Conservation (phyloP, 2,797 vertebrate species). For the Emys orbicularis region DNA sequence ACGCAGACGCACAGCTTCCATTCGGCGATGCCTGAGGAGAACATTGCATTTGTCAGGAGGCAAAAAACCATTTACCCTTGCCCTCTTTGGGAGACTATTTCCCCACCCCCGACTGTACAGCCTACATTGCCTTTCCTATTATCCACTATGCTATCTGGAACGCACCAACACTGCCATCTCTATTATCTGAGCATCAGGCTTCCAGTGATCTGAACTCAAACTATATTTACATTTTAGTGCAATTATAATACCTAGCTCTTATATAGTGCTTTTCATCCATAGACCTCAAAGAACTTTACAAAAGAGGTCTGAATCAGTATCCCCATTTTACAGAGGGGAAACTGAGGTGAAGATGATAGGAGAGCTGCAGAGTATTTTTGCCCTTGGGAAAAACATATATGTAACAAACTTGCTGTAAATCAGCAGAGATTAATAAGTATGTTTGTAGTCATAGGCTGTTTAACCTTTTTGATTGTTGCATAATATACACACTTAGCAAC, state of each 20-base stretch:
- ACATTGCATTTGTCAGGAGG: neutral
- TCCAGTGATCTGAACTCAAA: neutral
- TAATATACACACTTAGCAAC: neutral
- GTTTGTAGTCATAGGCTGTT: neutral
- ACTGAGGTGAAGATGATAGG: neutral
- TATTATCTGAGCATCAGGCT: neutral
- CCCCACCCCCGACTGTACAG: neutral
- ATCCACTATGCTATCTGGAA: neutral
- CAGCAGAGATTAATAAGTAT: neutral
- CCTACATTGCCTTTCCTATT: neutral
- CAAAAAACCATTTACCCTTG: neutral
- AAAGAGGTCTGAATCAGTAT: neutral
- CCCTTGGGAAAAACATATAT: neutral
- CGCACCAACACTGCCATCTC: neutral
- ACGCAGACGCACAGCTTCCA: conserved; percentile 98
- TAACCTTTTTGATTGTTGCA: neutral
- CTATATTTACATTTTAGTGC: neutral
- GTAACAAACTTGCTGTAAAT: neutral
- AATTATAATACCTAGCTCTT: neutral
- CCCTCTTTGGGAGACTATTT: neutral
- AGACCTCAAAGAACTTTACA: neutral
- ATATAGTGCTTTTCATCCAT: neutral
- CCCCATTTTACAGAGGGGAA: neutral
- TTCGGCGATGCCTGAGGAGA: conserved; percentile 91
- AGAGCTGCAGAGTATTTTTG: neutral